A percentile compares a stretch with the other conserved stretches of the same genome.
phyloP scores from a whole-genome alignment of 2,113 vertebrate genomes.

The Austrofundulus limnaeus region DNA sequence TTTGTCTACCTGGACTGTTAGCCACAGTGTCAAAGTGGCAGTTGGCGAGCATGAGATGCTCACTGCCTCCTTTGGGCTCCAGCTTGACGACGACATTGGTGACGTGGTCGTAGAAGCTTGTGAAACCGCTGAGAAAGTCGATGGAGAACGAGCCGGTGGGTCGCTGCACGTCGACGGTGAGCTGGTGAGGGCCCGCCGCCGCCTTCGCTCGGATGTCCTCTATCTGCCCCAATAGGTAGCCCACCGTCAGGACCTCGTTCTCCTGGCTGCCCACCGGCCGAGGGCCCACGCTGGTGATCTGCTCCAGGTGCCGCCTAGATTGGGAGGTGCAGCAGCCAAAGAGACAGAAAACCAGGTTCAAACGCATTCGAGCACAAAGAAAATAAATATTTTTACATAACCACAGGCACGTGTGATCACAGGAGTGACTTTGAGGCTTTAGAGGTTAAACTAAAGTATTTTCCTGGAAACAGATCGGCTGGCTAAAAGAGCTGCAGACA shows the following conservation, averaged over 20 bases:
- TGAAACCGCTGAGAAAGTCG: slow-evolving; percentile 96
- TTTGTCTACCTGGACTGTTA: slow-evolving; percentile 86
- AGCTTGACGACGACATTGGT: slow-evolving; percentile 91
- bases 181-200: slow-evolving; percentile 73
- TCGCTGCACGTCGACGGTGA: slow-evolving; percentile 87
- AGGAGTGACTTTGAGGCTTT: neutral
- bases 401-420: neutral
- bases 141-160: slow-evolving; percentile 96
- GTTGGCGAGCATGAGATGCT: slow-evolving; percentile 92
- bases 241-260: slow-evolving; percentile 91
- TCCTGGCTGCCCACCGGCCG: slow-evolving; percentile 90
- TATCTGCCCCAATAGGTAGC: slow-evolving; percentile 89
- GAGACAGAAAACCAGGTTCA: neutral
- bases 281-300: slow-evolving; percentile 90
- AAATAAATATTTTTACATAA: neutral
- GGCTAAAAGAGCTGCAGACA: neutral
- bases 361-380: neutral
- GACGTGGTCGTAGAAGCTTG: slow-evolving; percentile 94
- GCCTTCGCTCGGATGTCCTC: slow-evolving; percentile 81
- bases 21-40: slow-evolving; percentile 98
- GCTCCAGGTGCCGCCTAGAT: slow-evolving; percentile 87
- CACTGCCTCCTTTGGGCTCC: slow-evolving; percentile 84
- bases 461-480: neutral
- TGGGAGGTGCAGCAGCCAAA: neutral
- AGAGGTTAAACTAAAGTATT: neutral